Evolutionary conservation across 2,888 invertebrate species (phyloP), one percentile per base, ranked within the genome.

Genomic region (Apoda limacodes): DNA sequence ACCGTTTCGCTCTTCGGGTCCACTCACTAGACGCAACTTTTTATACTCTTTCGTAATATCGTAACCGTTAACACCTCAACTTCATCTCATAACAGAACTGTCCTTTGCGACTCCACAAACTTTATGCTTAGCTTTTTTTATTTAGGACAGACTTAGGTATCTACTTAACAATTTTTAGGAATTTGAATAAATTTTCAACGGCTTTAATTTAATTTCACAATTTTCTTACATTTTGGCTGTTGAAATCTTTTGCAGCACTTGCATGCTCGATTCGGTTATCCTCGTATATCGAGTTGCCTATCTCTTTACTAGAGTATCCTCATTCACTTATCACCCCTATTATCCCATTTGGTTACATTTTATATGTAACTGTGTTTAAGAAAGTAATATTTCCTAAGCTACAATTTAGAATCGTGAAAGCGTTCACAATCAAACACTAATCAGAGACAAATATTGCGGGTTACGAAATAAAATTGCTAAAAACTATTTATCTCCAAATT

Each of bases 31-130:
- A 71, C 72, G 63, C 74, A 55, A 74, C 65, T 70, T 74, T 75
- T 74, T 75, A 68, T 74, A 76, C 72, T 70, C 55, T 68, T 56
- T 60, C 61, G 60, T 65, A 55, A 63, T 66, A 62, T 62, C 52
- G 60, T 67, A 67, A 68, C 48, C 47, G 52, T 46, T 42, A 39
- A 43, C 17, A 17, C 42, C 45, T 49, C 49, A 48, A 50, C 48
- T 50, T 67, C 70, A 69, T 61, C 52, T 53, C 53, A 45, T 40
- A 48, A 58, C 65, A 61, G 17, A 17, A 17, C 17, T 40, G 40
- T 47, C 32, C 38, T 48, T 45, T 45, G 55, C 62, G 46, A 52
- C 48, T 54, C 32, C 40, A 45, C 46, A 38, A 35, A 50, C 46
- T 43, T 37, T 41, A 45, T 48, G 61, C 65, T 67, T 63, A 51